Evolutionary conservation across 1,140 invertebrate genomes (phyloP), one percentile per base, ranked within the genome.

Genomic region (Aplysia californica): DNA sequence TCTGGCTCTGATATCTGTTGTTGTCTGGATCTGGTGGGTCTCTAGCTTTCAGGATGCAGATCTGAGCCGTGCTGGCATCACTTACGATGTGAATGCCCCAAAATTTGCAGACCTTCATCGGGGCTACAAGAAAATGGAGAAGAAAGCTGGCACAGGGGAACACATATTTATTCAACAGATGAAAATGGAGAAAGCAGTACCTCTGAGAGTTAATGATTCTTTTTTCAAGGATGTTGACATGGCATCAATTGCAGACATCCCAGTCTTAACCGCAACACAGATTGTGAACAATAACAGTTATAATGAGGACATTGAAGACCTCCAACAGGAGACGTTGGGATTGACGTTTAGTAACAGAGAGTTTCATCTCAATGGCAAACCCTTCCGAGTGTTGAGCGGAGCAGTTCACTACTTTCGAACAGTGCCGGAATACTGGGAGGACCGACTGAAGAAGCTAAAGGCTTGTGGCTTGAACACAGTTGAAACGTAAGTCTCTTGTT

Each of bases 331-430:
- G n/a, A n/a, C n/a, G n/a, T n/a, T n/a, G n/a, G 68, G 68, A 10
- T 73, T 89, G 26, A 85, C 83, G 10, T 87, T 83, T 58, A 76
- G 77, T 38, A 75, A 85, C 55, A 69, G 84, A 41, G 41, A 83
- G 44, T 89, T 89, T 77, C 83, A 79, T 50, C 77, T 89, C 15
- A 80, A 84, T 67, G 84, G 82, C 1, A 82, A 82, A 69, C 77
- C 79, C 29, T 82, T 89, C 35, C 75, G 80, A 6, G 85, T 90
- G 20, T 76, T 90, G 6, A 89, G 88, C 79, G 92, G 92, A 4
- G 87, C 92, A 6, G 89, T 92, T 74, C 91, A 92, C 80, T 92
- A 92, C 82, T 92, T 92, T 79, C 85, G 92, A 6, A 87, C 92
- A 39, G 86, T 91, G 58, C 91, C 90, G 0, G 83, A 88, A 23